Base-by-base conservation (phyloP, 1,140 invertebrate species). In the Stenopsyche tienmushanensis region DNA sequence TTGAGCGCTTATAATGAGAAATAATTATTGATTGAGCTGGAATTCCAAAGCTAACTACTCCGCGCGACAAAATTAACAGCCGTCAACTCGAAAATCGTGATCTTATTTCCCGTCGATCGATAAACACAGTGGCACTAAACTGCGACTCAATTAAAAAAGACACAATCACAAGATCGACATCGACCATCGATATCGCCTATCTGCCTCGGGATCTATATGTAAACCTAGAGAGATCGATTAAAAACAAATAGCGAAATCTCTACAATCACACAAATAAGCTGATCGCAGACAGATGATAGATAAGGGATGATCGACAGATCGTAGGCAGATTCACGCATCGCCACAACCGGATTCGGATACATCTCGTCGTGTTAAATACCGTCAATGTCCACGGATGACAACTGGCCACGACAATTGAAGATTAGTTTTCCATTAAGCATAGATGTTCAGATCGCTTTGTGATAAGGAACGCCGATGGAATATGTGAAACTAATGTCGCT, bases 101-200 rank as follows among this genome's bases (percentile, higher is more conserved):
- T 52, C 53, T 39, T 26, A 23, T 41, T 44, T 59, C 41, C 17
- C 23, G 23, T 41, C 45, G 54, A 54, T 62, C 18, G 34, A 42
- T 50, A 50, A 63, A 53, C 26, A 34, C 59, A 25, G 47, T 50
- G 24, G 44, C 59, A 13, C 23, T 17, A 34, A 13, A 24, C 41
- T 53, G 45, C 21, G 55, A 62, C 52, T 66, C 64, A 66, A 66
- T 66, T 66, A 66, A 66, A 58, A 58, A n/a, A 58, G 55, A 66
- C 64, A 62, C 64, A 57, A 58, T 60, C 44, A 23, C 23, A 44
- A 66, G 64, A 66, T 66, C 57, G 45, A n/a, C 53, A 66, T 66
- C 64, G 45, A 20, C 13, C 13, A 13, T 23, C 58, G 41, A 9
- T 13, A n/a, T n/a, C n/a, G n/a, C n/a, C n/a, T n/a, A n/a, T n/a